Percentiles rank a stretch among this genome's conserved stretches.
Conservation (phyloP, 1,140 invertebrate genomes). For the Drosophila pruinosa region DNA sequence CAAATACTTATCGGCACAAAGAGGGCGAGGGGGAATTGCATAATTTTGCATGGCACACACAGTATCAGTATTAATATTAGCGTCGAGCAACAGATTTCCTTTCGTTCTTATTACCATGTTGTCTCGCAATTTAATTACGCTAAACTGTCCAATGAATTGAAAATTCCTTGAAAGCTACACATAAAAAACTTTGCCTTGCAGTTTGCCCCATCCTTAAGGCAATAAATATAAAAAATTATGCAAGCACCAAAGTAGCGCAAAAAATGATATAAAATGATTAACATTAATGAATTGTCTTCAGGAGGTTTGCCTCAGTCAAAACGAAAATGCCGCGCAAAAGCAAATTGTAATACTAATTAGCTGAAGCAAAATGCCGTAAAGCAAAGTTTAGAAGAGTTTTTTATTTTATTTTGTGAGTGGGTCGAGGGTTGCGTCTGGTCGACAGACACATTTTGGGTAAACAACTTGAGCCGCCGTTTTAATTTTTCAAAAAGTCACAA, state of each 20-base stretch:
- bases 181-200: conserved; percentile 43
- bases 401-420: background rate
- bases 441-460: conserved; percentile 63
- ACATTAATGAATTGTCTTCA: conserved; percentile 76
- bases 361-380: conserved; percentile 53
- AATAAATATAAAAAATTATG: conserved; percentile 54
- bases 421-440: conserved; percentile 1
- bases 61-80: background rate
- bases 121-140: conserved; percentile 75
- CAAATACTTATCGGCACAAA: conserved; percentile 13
- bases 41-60: conserved; percentile 44
- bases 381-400: conserved; percentile 63
- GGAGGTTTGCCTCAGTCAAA: conserved; percentile 23
- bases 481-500: conserved; percentile 74
- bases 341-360: conserved; percentile 82
- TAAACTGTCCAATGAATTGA: conserved; percentile 80
- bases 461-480: conserved; percentile 76
- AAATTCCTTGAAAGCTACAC: conserved; percentile 43
- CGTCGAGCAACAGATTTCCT: conserved; percentile 10
- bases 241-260: conserved; percentile 38
- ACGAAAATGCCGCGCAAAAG: conserved; percentile 52
- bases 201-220: conserved; percentile 7
- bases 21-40: conserved; percentile 26
- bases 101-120: conserved; percentile 60
- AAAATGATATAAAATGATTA: conserved; percentile 77